Conservation (phyloP, 2,888 invertebrate genomes). For the Epsilonema sp. region DNA sequence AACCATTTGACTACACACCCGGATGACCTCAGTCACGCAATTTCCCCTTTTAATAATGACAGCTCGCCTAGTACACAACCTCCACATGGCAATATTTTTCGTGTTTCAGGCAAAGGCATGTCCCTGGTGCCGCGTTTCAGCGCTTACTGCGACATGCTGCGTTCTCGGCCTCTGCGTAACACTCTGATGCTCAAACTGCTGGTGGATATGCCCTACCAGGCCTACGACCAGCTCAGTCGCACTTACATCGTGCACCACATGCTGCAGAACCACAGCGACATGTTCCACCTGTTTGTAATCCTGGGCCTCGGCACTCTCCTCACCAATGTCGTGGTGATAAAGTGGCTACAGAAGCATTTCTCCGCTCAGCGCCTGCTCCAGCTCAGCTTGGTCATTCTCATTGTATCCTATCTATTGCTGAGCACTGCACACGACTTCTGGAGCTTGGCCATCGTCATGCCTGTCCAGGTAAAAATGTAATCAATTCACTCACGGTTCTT, state of each 20-base stretch:
- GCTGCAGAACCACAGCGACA: slow-evolving; percentile 15
- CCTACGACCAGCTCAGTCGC: slow-evolving; percentile 19
- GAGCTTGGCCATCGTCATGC: slow-evolving; percentile 17
- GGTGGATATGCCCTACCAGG: slow-evolving; percentile 17
- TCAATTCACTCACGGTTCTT: background rate
- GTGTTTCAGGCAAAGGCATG: no score
- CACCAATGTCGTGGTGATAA: slow-evolving; percentile 16
- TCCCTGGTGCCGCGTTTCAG: no score
- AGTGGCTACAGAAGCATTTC: slow-evolving; percentile 13
- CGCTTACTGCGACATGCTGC: background rate
- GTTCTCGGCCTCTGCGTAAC: background rate
- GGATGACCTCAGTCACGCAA: no score
- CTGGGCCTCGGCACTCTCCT: slow-evolving; percentile 17
- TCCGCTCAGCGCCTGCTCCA: slow-evolving; percentile 15
- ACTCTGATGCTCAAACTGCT: slow-evolving; percentile 10
- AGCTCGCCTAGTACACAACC: no score
- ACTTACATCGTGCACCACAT: slow-evolving; percentile 14
- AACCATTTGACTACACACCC: no score
- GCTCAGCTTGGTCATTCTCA: slow-evolving; percentile 12
- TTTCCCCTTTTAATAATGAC: no score
- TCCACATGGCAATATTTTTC: no score
- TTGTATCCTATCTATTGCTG: slow-evolving; percentile 14
- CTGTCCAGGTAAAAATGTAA: slow-evolving; percentile 14
- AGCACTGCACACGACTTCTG: slow-evolving; percentile 12
- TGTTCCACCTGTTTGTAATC: slow-evolving; percentile 11